Evolutionary conservation across 2,113 vertebrate genomes (phyloP), one percentile per base, ranked within the genome.

Genomic region (Cephalopholis sonnerati): DNA sequence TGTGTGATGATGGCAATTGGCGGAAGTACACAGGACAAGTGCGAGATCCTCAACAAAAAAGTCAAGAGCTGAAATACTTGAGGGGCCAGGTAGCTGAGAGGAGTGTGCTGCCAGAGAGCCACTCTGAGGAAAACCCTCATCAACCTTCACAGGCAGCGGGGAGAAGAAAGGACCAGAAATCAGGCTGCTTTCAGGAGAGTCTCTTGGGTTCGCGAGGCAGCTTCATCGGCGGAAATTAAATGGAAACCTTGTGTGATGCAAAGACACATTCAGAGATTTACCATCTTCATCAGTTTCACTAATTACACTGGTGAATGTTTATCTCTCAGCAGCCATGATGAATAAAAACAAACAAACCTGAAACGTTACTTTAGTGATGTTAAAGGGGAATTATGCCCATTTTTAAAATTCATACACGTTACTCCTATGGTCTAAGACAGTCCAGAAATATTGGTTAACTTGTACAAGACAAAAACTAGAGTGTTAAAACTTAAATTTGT

Each of bases 31-130:
- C 3, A 41, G 15, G 22, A 64, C 25, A 29, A 44, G 29, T 41
- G 65, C 41, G 59, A 22, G 24, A 75, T 55, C 48, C 41, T 12
- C 41, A 54, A 15, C 63, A 53, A 59, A 22, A 75, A 62, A 82
- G 55, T 54, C 32, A 27, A 61, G 46, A 67, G 54, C 29, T 53
- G 46, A 57, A 61, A 66, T 29, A 10, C 17, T 29, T 41, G 18
- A 74, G 10, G 7, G 9, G 48, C 20, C 24, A 44, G 24, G 20
- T 10, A n/a, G 18, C 25, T 9, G 50, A 63, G 39, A 70, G 20
- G 22, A 59, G 10, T 20, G 27, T 48, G 54, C 39, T 62, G 29
- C 20, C 17, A 46, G 39, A 65, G 20, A 46, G 41, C 7, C 20
- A 22, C 53, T 57, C 22, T 12, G 39, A 50, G 41, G 54, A 74